Evolutionary conservation across 2,113 vertebrate genomes (phyloP), one percentile per base, ranked within the genome.

Genomic region (Boulengeromyrus knoepffleri): DNA sequence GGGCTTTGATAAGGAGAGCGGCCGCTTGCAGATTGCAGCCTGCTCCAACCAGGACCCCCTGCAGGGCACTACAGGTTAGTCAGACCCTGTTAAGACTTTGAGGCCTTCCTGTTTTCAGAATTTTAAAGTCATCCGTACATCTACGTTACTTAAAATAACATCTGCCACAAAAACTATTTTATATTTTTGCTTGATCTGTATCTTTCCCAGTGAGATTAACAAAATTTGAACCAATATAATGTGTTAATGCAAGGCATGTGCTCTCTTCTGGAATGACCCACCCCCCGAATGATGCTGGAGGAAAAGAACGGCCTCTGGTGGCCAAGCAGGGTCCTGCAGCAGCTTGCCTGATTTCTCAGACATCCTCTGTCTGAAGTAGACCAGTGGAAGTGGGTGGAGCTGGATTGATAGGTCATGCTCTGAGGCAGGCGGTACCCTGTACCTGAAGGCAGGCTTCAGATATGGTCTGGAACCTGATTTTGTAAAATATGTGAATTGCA

Each of bases 21-120:
- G 96, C 0, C 95, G 93, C 90, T 93, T 99, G 17, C 95, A 97
- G 87, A 94, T 99, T 62, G 96, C 95, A 89, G 97, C 98, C 36
- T 99, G 98, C 94, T 85, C 96, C 47, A 99, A 99, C 94, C 99
- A 99, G 94, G 98, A 99, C 92, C 98, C 98, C 53, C 92, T 99
- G 89, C 97, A 99, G 91, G 98, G 98, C 92, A 98, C 97, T 90
- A 99, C 98, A 96, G 98, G 99, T 99, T 21, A 90, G 95, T 85
- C 17, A 10, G 58, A 74, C 15, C 24, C 19, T 15, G 31, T 17
- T 90, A 58, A 8, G 85, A 17, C 50, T 5, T 45, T 83, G 8
- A 24, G 3, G 15, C 39, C 17, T 83, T 45, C 19, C 36, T 45
- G 39, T 42, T 45, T 24, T 83, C 5, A 27, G 62, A n/a, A 70